Evolutionary conservation across 2,888 invertebrate species (phyloP), one percentile per base, ranked within the genome.

Genomic region (Nomada ferruginata): DNA sequence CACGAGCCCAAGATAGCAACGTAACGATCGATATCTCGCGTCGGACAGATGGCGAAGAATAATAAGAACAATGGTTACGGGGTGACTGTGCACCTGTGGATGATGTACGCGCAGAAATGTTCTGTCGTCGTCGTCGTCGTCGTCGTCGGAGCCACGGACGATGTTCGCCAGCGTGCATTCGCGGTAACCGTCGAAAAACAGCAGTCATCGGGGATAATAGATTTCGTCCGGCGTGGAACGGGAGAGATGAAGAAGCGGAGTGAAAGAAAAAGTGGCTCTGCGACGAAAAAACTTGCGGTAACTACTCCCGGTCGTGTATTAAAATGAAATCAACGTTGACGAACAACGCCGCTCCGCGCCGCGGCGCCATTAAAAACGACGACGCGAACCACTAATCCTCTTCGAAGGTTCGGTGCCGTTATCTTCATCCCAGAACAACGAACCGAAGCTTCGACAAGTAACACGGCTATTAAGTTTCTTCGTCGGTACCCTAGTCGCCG

Each of bases 181-280:
- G 82, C 59, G 79, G 83, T 85, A 88, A 77, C 42, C 69, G 57
- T 61, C 69, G 75, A 76, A 74, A 87, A 76, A 78, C 76, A 79
- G 83, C 75, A 87, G 88, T 87, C 88, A 87, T 88, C 60, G 76
- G 53, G 70, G 75, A 88, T 86, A 86, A 89, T 87, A 87, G 85
- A 88, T 87, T 85, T 88, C 85, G 83, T 86, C 81, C 73, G 87
- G 76, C 63, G 68, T 36, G 68, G 13, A 57, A 53, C 20, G 20
- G 26, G 57, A 26, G 18, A n/a, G 23, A 1, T 15, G 20, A 36
- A 23, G 15, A 50, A 20, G 0, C 7, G 50, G 13, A 23, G 18
- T 36, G 36, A 36, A 26, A 3, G 55, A 42, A 68, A 42, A 55
- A 55, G 64, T 50, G 26, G 15, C 42, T 10, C 42, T 11, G 11